A percentile compares a stretch with the other conserved stretches of the same genome.
These are phyloP conservation scores for Geopemphigus sp. DNA, from an alignment of 1,140 invertebrate species.

Conservation along the genomic window DNA sequence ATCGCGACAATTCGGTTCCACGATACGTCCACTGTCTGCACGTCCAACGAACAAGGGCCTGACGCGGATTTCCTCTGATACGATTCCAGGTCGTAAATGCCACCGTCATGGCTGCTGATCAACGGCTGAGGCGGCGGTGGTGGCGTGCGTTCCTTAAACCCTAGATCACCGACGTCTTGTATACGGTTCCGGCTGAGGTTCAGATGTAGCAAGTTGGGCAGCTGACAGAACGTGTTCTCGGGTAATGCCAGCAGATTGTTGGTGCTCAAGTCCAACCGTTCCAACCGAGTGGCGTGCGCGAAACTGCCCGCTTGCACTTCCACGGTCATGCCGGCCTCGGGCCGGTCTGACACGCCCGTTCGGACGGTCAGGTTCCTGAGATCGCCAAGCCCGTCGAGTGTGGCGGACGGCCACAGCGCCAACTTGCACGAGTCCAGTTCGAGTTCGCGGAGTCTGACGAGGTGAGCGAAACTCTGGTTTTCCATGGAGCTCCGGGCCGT, in stretches of 20 bases:
- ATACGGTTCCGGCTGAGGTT: conserved; percentile 82
- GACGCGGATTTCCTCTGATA: background rate
- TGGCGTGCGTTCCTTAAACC: conserved; percentile 63
- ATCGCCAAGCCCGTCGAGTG: conserved; percentile 70
- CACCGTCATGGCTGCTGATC: conserved; percentile 54
- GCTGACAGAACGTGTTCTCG: conserved; percentile 76
- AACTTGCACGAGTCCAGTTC: conserved; percentile 83
- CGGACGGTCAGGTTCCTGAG: conserved; percentile 77
- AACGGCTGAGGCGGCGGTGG: conserved; percentile 57
- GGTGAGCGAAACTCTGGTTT: conserved; percentile 74
- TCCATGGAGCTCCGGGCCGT: conserved; percentile 71
- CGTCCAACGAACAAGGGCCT: conserved; percentile 69
- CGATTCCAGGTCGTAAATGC: conserved; percentile 48
- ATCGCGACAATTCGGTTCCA: conserved; percentile 79
- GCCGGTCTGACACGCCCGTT: conserved; percentile 76
- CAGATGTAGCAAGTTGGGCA: conserved; percentile 71
- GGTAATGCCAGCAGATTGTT: conserved; percentile 88
- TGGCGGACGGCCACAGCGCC: conserved; percentile 70
- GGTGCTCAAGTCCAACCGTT: conserved; percentile 79
- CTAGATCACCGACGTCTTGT: conserved; percentile 77
- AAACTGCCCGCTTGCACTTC: conserved; percentile 75
- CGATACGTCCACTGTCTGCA: conserved; percentile 79
- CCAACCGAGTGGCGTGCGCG: conserved; percentile 67
- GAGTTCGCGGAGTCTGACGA: conserved; percentile 73
- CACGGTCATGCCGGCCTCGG: conserved; percentile 65